These are phyloP conservation scores for Drosophila guanche DNA, from an alignment of 1,140 invertebrate genomes.

Conservation along the genomic window DNA sequence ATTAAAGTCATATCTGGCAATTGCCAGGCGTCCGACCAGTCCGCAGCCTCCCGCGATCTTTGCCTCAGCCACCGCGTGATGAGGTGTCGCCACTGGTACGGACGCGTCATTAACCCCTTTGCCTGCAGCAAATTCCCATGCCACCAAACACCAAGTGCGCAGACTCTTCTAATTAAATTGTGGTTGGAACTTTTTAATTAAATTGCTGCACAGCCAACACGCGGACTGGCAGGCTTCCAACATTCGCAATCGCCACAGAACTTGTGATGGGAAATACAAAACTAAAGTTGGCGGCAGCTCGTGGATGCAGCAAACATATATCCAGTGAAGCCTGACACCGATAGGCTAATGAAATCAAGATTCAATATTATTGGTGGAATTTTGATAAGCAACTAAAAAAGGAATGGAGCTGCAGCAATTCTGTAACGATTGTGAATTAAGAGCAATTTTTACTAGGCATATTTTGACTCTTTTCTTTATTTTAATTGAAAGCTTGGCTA, in stretches of 20 bases:
- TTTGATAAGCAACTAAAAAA: no score
- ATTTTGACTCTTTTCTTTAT: no score
- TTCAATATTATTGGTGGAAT: no score
- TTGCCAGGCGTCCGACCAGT: slow-evolving; percentile 5
- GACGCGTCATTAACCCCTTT: slow-evolving; percentile 49
- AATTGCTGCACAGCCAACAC: slow-evolving; percentile 20
- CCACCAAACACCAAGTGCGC: slow-evolving; percentile 18
- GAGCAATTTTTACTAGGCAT: no score
- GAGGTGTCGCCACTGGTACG: slow-evolving; percentile 62
- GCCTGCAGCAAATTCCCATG: slow-evolving; percentile 7
- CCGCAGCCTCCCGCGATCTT: background rate
- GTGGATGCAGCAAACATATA: no score
- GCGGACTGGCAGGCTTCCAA: slow-evolving; percentile 44
- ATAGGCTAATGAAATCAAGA: no score
- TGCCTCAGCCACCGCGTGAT: slow-evolving; percentile 12
- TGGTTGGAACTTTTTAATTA: slow-evolving; percentile 51
- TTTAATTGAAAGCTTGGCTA: no score
- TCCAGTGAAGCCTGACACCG: no score
- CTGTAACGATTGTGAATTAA: no score
- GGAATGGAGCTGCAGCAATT: no score
- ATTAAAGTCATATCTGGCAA: slow-evolving; percentile 53
- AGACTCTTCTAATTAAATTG: slow-evolving; percentile 60
- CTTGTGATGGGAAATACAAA: background rate
- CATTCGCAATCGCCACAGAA: background rate
- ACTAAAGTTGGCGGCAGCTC: no score